A percentile compares a stretch with the other conserved stretches of the same genome.
phyloP scores from a whole-genome alignment of 2,797 vertebrate genomes.

The Crocidura indochinensis region DNA sequence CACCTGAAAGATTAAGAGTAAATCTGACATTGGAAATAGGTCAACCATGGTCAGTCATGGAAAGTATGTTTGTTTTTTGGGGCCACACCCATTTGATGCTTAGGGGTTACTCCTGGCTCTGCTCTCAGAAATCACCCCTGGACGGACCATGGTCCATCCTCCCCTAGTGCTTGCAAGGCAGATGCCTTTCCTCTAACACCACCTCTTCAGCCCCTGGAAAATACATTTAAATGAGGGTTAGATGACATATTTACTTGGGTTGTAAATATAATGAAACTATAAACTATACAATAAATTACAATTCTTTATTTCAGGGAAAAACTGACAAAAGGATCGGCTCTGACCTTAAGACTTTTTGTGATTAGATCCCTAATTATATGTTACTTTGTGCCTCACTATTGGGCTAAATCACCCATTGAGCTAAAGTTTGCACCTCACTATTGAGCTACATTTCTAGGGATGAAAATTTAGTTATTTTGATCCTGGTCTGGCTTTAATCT shows the following conservation, averaged over 20 bases:
- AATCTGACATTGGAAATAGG: slow-evolving; percentile 5
- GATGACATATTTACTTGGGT: background rate
- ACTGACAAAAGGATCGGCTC: background rate
- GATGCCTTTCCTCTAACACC: too few relatives aligned
- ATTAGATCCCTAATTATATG: background rate
- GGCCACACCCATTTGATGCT: too few relatives aligned
- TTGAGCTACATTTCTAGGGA: slow-evolving; percentile 32
- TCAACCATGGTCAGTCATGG: background rate
- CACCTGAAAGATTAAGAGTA: slow-evolving; percentile 27
- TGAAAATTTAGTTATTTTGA: background rate
- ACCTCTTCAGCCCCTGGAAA: background rate
- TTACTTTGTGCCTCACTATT: background rate
- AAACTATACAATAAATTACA: background rate
- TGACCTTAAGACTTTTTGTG: slow-evolving; percentile 7
- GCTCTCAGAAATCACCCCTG: too few relatives aligned
- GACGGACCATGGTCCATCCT: too few relatives aligned
- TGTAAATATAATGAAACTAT: background rate
- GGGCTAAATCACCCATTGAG: background rate
- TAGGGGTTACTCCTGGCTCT: too few relatives aligned
- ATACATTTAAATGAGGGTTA: background rate
- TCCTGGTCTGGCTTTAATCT: background rate
- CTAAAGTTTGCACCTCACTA: background rate
- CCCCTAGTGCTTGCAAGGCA: too few relatives aligned
- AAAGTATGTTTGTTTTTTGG: background rate
- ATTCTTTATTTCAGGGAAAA: background rate